These are phyloP conservation scores for Scarus forsteni DNA, from an alignment of 2,797 vertebrate genomes.

Conservation along the genomic window DNA sequence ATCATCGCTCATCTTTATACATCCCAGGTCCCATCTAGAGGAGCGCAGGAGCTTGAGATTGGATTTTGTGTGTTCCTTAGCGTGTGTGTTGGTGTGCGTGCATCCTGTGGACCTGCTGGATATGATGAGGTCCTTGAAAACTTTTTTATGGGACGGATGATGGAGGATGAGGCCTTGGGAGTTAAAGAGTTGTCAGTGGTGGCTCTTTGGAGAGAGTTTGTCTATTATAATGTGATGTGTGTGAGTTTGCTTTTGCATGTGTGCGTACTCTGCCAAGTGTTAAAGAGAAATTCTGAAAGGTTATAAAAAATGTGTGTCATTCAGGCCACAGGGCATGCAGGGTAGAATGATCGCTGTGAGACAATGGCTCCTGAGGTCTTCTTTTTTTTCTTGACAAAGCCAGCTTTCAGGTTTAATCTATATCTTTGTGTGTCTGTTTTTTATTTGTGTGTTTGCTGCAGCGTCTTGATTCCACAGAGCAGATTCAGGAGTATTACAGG, in stretches of 20 bases:
- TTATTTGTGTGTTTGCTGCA: slow-evolving; percentile 43
- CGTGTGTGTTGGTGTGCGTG: slow-evolving; percentile 39
- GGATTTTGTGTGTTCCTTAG: slow-evolving; percentile 45
- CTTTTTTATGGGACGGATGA: slow-evolving; percentile 70
- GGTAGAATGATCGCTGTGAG: not conserved
- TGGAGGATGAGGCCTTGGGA: slow-evolving; percentile 66
- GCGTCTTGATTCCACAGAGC: slow-evolving; percentile 89
- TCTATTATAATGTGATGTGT: slow-evolving; percentile 28
- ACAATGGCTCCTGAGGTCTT: not conserved
- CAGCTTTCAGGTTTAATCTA: too few species aligned
- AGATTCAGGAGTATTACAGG: slow-evolving; percentile 95
- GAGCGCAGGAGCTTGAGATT: slow-evolving; percentile 57
- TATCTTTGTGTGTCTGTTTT: not conserved
- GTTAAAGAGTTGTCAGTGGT: slow-evolving; percentile 44
- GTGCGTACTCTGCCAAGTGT: slow-evolving; percentile 2
- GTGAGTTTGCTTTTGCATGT: slow-evolving; percentile 8
- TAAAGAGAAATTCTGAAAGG: not conserved
- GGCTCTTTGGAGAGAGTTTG: slow-evolving; percentile 46
- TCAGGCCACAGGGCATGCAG: not conserved
- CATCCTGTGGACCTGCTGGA: slow-evolving; percentile 35
- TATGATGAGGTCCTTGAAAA: slow-evolving; percentile 73
- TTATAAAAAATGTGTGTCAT: slow-evolving; percentile 12
- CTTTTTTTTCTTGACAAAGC: not conserved
- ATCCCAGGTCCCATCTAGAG: slow-evolving; percentile 39
- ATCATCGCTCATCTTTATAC: slow-evolving; percentile 77